Base-by-base conservation (phyloP, 2,797 vertebrate genomes). In the Pseudochaenichthys georgianus region DNA sequence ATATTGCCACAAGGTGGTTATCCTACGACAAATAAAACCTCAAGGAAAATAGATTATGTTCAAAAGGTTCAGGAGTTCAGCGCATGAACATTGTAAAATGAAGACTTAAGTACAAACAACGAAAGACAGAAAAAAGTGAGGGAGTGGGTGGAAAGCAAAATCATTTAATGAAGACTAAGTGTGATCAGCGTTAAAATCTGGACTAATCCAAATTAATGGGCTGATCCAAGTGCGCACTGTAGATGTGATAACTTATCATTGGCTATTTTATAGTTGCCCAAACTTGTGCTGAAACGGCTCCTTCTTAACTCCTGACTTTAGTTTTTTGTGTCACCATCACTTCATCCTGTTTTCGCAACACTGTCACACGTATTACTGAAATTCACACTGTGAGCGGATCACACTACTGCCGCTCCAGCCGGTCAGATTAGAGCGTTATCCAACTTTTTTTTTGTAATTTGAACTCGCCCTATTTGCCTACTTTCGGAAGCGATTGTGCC, bases 221-320 rank as follows among this genome's bases (percentile, higher is more conserved):
- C n/a, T 17, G 17, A 13, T 46, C 38, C 3, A 55, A 31, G n/a
- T 9, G 31, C 34, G 47, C 12, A n/a, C 2, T 19, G 7, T 16
- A 13, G 57, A 5, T 43, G 8, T 10, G 54, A 13, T 23, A 41
- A 21, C 5, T 9, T 63, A 12, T 52, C 3, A 23, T 54, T 34
- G 13, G 11, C 23, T 50, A 9, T 60, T 53, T 12, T 57, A 17
- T 21, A n/a, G 17, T 17, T 11, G 45, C 53, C 41, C 47, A 54
- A 52, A 59, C 16, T 48, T 64, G 53, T 17, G 65, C 65, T 70
- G 60, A 65, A 65, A 70, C 65, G 42, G 64, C 45, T 45, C n/a
- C 1, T 13, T 74, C 17, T 42, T 43, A 64, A 70, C 60, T 65
- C 0, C 0, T 42, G 17, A 3, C 6, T 15, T 8, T 73, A 64